Evolutionary conservation across 2,113 vertebrate genomes (phyloP), one percentile per base, ranked within the genome.

Genomic region (Carassius gibelio): DNA sequence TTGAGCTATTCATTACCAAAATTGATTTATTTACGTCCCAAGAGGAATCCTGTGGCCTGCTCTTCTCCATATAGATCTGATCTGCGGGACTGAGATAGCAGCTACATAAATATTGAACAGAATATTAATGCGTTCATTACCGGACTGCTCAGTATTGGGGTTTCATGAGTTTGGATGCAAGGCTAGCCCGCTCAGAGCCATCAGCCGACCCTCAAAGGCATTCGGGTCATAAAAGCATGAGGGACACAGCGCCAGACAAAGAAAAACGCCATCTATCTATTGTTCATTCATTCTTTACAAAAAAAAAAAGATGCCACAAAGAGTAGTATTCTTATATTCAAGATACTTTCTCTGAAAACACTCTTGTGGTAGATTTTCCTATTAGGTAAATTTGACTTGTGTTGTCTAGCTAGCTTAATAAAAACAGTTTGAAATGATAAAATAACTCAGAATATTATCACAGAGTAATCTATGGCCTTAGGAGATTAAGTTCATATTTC

Each of bases 101-200:
- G 90, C 91, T 92, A 92, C 91, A 95, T 95, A 95, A 95, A 95
- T 95, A 95, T 94, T 94, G 93, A 95, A 94, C 92, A 93, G 93
- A 93, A 94, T 94, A 93, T 93, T 94, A 94, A 95, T 94, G 93
- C 89, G 92, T 93, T 93, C 91, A 94, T 94, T 94, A 94, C 91
- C 86, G 91, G 59, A 88, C 88, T 86, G 92, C 91, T 92, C 93
- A 90, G 91, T 90, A 91, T 92, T 91, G 91, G 90, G 90, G 87
- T 30, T 81, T 89, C 93, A 42, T 68, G 85, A 89, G 68, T 83
- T 69, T 75, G 26, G 30, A 68, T 61, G 68, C 57, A 82, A 72
- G 72, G 30, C 72, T 50, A 72, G 79, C 64, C 75, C 34, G 5
- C 61, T 71, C 52, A 72, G 77, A 80, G 61, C 30, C 83, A 77